A percentile compares a stretch with the other conserved stretches of the same genome.
These are phyloP conservation scores for Dryocosmus kuriphilus DNA, from an alignment of 2,888 invertebrate species.

Conservation along the genomic window DNA sequence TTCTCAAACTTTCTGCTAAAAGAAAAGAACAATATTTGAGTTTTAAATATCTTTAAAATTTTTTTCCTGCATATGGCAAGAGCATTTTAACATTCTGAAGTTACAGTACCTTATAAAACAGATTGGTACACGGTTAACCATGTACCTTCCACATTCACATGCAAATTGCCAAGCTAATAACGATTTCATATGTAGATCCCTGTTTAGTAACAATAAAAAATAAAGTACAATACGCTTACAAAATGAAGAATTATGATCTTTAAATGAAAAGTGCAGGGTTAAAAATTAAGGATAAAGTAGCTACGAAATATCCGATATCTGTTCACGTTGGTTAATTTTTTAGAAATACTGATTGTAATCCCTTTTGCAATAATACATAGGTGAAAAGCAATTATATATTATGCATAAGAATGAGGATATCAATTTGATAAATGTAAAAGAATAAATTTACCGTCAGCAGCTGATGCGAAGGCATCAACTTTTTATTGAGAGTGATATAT, in stretches of 20 bases:
- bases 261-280: not conserved
- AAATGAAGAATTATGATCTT: conserved; percentile 43
- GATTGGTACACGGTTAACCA: conserved; percentile 51
- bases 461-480: no score
- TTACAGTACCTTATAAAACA: conserved; percentile 56
- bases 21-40: not conserved
- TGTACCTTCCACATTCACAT: conserved; percentile 57
- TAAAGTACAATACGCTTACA: conserved; percentile 56
- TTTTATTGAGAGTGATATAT: no score
- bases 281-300: not conserved
- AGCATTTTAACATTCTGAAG: conserved; percentile 43
- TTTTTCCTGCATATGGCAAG: conserved; percentile 17
- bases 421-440: no score
- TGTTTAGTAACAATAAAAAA: conserved; percentile 62
- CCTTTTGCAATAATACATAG: not conserved
- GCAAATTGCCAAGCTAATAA: conserved; percentile 60
- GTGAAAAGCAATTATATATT: not conserved
- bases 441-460: no score
- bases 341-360: not conserved
- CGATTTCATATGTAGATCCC: conserved; percentile 59
- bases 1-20: not conserved
- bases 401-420: not conserved
- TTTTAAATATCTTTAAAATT: not conserved
- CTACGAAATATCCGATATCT: not conserved
- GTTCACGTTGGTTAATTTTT: not conserved